Evolutionary conservation across 1,140 invertebrate species (phyloP).

Genomic region (Brachionus plicatilis): DNA sequence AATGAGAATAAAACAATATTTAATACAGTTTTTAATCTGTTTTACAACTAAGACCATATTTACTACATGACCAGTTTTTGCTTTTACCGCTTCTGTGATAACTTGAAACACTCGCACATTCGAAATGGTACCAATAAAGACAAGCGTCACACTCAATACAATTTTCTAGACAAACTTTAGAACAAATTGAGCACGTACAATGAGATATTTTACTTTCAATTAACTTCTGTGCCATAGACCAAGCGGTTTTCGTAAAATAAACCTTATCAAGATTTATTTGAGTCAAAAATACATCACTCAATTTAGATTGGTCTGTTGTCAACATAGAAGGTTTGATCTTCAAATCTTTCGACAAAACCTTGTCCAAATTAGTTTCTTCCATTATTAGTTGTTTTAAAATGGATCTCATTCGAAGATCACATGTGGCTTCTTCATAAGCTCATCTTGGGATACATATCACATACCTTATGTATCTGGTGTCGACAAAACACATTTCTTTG

Average conservation of each 20-base stretch:
- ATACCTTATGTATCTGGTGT: too few species aligned
- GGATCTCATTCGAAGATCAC: background rate
- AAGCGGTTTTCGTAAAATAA: background rate
- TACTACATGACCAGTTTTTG: background rate
- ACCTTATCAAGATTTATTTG: background rate
- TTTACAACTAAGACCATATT: too few species aligned
- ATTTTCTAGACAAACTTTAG: too few species aligned
- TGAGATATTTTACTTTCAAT: background rate
- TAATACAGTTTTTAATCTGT: too few species aligned
- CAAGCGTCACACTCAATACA: too few species aligned
- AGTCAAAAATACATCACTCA: background rate
- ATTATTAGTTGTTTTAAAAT: background rate
- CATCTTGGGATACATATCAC: too few species aligned
- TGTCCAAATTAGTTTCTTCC: background rate
- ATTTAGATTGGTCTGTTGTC: background rate
- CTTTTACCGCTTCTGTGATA: background rate
- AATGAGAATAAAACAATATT: too few species aligned
- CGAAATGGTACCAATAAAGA: too few species aligned
- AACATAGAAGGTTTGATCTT: background rate
- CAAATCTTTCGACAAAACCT: background rate
- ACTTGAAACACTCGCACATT: background rate
- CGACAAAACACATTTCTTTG: too few species aligned
- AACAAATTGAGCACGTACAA: background rate
- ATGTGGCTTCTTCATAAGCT: background rate
- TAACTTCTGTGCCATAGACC: background rate